phyloP scores from a whole-genome alignment of 2,113 vertebrate species.

The Cinclus cinclus region DNA sequence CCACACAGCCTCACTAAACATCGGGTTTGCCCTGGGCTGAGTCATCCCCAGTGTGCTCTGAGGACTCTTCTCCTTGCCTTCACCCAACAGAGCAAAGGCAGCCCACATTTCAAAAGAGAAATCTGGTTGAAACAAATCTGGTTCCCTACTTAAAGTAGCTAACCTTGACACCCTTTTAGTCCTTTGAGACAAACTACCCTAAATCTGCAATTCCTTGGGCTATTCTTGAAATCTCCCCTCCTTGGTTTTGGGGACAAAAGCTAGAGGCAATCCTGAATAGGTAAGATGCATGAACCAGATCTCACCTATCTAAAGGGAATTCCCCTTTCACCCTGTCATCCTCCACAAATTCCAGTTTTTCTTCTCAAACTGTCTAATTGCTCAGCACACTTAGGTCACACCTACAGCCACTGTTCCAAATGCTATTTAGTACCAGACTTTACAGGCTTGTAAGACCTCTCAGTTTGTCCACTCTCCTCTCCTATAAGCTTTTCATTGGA shows the following conservation, averaged over 20 bases:
- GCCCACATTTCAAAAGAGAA: neutral
- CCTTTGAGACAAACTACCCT: neutral
- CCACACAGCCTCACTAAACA: neutral
- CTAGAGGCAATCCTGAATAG: neutral
- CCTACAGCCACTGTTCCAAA: neutral
- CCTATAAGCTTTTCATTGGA: neutral
- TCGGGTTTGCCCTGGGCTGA: rapidly evolving
- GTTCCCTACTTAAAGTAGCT: neutral
- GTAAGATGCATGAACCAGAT: neutral
- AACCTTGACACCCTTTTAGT: neutral
- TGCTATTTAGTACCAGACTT: neutral
- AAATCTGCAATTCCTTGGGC: neutral
- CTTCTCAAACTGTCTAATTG: neutral
- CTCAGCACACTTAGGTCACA: neutral
- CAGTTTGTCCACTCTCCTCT: neutral
- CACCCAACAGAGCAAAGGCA: neutral
- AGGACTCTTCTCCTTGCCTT: neutral
- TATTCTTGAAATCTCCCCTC: neutral
- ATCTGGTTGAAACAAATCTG: neutral
- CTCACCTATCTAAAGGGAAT: neutral
- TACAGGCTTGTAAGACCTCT: neutral
- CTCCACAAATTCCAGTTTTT: neutral
- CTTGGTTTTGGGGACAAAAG: neutral
- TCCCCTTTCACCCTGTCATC: neutral
- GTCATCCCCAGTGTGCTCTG: neutral